Evolutionary conservation across 2,888 invertebrate species (phyloP).

Genomic region (Leistus spinibarbis): DNA sequence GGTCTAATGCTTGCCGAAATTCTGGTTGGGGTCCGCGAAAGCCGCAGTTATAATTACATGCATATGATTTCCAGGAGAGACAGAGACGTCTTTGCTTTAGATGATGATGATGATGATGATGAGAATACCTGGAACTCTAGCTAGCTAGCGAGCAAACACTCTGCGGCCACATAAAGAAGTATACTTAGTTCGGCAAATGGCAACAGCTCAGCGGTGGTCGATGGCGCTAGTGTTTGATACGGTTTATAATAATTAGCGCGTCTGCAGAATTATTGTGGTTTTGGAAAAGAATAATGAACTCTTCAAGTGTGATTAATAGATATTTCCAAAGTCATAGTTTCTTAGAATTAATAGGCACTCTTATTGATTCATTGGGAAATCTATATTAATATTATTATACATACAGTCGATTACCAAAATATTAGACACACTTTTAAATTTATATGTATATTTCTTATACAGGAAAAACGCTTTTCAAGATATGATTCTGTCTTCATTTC

Average conservation of each 20-base stretch:
- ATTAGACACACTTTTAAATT: no score
- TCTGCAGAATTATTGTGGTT: background rate
- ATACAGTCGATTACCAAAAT: no score
- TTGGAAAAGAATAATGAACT: background rate
- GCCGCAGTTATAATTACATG: constrained; percentile 32
- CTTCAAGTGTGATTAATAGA: background rate
- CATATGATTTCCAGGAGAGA: constrained; percentile 24
- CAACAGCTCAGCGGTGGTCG: background rate
- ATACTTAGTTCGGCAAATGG: constrained; percentile 11
- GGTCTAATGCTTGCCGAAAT: constrained; percentile 9
- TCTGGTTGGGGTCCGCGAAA: background rate
- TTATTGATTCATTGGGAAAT: background rate
- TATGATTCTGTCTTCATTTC: no score
- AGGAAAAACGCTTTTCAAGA: no score
- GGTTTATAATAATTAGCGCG: background rate
- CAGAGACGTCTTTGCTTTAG: constrained; percentile 14
- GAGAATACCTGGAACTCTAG: constrained; percentile 18
- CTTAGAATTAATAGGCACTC: background rate
- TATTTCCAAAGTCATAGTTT: background rate
- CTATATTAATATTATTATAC: background rate
- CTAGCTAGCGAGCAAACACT: background rate
- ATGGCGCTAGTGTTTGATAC: constrained; percentile 12
- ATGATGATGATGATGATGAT: background rate
- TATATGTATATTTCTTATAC: no score
- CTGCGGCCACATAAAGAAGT: background rate